phyloP scores from a whole-genome alignment of 2,113 vertebrate genomes.

The Myrmecophaga tridactyla region DNA sequence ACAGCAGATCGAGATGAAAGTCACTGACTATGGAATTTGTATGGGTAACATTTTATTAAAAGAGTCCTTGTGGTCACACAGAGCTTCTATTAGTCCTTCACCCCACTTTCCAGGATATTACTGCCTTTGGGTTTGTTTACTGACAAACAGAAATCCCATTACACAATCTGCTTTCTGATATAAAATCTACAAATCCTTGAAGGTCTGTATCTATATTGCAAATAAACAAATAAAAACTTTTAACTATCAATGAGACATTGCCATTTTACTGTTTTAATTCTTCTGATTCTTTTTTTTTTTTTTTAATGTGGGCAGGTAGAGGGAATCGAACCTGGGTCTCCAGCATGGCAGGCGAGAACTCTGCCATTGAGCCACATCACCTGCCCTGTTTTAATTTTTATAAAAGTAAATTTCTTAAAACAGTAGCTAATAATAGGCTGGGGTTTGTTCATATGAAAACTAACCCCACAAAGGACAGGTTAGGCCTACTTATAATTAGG shows the following conservation, averaged over 20 bases:
- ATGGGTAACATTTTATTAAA: background rate
- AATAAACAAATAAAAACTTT: conserved; percentile 47
- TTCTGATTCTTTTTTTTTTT: no score
- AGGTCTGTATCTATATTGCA: background rate
- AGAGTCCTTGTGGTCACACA: background rate
- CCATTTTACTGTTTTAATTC: conserved; percentile 12
- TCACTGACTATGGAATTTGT: background rate
- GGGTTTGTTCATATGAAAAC: no score
- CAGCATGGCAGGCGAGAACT: no score
- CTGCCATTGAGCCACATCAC: no score
- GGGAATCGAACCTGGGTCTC: no score
- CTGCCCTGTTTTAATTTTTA: no score
- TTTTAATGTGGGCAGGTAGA: no score
- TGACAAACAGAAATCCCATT: conserved; percentile 33
- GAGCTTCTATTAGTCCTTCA: background rate
- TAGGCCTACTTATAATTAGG: no score
- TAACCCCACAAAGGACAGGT: no score
- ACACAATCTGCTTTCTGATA: background rate
- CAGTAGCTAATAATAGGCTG: no score
- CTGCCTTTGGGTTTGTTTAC: conserved; percentile 42
- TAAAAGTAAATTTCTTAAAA: no score
- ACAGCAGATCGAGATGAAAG: background rate
- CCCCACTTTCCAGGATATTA: background rate
- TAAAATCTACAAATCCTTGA: conserved; percentile 41
- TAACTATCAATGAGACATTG: conserved; percentile 3